Conservation (phyloP, 2,797 vertebrate species). For the Sebastes matsubarae region DNA sequence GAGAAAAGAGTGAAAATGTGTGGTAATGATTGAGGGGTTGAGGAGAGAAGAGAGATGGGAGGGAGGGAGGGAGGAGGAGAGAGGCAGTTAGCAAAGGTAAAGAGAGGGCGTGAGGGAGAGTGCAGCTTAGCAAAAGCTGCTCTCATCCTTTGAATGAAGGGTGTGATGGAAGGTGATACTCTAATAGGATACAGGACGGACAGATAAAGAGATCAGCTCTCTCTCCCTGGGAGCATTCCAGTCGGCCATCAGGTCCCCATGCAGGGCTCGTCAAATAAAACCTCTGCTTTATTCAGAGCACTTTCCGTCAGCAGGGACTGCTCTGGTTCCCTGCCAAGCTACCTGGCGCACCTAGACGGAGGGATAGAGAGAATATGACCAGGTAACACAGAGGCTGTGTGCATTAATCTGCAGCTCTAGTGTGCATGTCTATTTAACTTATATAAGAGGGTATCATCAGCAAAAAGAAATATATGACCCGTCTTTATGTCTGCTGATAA, state of each 20-base stretch:
- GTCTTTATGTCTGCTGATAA: not conserved
- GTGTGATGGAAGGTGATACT: slow-evolving; percentile 72
- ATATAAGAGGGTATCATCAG: slow-evolving; percentile 4
- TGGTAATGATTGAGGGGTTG: not conserved
- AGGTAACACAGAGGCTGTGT: not conserved
- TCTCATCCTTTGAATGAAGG: slow-evolving; percentile 63
- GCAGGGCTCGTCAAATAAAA: slow-evolving; percentile 62
- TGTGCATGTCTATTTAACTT: not conserved
- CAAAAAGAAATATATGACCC: not conserved
- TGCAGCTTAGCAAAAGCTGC: slow-evolving; percentile 68
- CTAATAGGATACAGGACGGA: slow-evolving; percentile 75
- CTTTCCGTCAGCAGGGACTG: slow-evolving; percentile 39
- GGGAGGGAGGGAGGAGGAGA: not conserved
- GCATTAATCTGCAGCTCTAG: not conserved
- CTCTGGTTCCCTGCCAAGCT: slow-evolving; percentile 35
- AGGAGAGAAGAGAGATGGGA: not conserved
- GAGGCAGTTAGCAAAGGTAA: slow-evolving; percentile 26
- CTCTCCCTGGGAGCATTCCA: slow-evolving; percentile 54
- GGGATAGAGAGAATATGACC: not conserved
- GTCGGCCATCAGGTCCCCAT: slow-evolving; percentile 54
- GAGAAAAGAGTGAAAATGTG: not conserved
- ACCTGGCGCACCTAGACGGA: slow-evolving; percentile 11
- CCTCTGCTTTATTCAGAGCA: slow-evolving; percentile 47
- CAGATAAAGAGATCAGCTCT: slow-evolving; percentile 76
- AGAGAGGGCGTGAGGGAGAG: slow-evolving; percentile 47